Percentiles rank a stretch among this genome's conserved stretches.
Evolutionary conservation across 2,797 vertebrate genomes (phyloP).

Genomic region (Ptychadena robeensis): DNA sequence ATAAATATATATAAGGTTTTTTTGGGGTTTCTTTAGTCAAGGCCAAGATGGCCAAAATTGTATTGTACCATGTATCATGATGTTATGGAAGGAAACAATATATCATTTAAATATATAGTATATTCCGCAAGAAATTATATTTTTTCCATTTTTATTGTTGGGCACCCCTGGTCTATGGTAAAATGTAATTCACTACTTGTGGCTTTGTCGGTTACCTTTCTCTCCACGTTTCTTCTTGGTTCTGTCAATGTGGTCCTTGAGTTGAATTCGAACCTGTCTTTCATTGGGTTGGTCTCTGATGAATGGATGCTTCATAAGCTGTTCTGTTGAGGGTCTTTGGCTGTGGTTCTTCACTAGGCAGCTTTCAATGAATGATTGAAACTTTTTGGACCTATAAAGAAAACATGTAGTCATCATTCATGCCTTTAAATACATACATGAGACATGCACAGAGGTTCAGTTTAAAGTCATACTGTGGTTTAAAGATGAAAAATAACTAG

Average conservation of each 20-base stretch:
- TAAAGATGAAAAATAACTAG: too few species aligned
- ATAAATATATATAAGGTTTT: background rate
- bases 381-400: slow-evolving; percentile 93
- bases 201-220: slow-evolving; percentile 80
- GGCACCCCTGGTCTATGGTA: too few species aligned
- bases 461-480: too few species aligned
- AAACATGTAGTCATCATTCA: background rate
- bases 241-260: slow-evolving; percentile 98
- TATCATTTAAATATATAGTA: too few species aligned
- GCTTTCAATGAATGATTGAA: slow-evolving; percentile 97
- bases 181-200: background rate
- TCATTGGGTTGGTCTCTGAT: slow-evolving; percentile 95
- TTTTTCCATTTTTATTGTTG: too few species aligned
- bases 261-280: slow-evolving; percentile 95
- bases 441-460: too few species aligned
- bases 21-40: too few species aligned
- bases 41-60: too few species aligned
- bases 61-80: too few species aligned
- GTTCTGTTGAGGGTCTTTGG: slow-evolving; percentile 93
- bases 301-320: slow-evolving; percentile 95
- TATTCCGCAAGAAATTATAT: too few species aligned
- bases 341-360: slow-evolving; percentile 96
- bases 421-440: background rate
- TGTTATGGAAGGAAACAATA: too few species aligned
- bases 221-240: slow-evolving; percentile 98